Percentiles rank a stretch among this genome's conserved stretches.
phyloP scores from a whole-genome alignment of 2,888 invertebrate species.

The Ypsolopha scabrella region DNA sequence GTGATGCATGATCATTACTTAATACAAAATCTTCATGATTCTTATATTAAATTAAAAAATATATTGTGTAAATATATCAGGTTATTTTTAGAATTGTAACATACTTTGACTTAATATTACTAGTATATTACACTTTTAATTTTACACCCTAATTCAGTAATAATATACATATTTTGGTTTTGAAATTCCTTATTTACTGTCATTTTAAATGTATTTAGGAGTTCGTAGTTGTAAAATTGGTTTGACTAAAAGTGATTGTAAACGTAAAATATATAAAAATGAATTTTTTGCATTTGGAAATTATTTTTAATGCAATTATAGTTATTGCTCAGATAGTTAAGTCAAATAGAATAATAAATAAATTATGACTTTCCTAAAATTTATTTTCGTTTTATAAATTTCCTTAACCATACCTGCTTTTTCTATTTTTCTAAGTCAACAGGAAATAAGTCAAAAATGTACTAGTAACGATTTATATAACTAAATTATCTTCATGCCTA shows the following conservation, averaged over 20 bases:
- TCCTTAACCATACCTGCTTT: too few relatives aligned
- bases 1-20: too few relatives aligned
- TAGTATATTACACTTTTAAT: neutral
- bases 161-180: too few relatives aligned
- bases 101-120: neutral
- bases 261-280: neutral
- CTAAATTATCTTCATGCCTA: too few relatives aligned
- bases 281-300: neutral
- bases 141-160: too few relatives aligned
- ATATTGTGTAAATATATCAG: neutral
- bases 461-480: too few relatives aligned
- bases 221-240: too few relatives aligned
- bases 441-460: too few relatives aligned
- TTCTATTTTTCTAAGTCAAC: too few relatives aligned
- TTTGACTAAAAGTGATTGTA: too few relatives aligned
- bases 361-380: constrained; percentile 3
- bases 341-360: neutral
- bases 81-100: neutral
- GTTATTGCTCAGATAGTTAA: constrained; percentile 12
- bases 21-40: neutral
- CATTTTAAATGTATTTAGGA: too few relatives aligned
- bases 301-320: constrained; percentile 4
- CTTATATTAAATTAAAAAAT: neutral
- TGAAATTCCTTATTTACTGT: too few relatives aligned
- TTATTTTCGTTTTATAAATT: constrained; percentile 7